Percentiles rank a stretch among this genome's conserved stretches.
Evolutionary conservation across 53 echinoderm and acorn worm species (phyloP).

Genomic region (Apostichopus leukothele): DNA sequence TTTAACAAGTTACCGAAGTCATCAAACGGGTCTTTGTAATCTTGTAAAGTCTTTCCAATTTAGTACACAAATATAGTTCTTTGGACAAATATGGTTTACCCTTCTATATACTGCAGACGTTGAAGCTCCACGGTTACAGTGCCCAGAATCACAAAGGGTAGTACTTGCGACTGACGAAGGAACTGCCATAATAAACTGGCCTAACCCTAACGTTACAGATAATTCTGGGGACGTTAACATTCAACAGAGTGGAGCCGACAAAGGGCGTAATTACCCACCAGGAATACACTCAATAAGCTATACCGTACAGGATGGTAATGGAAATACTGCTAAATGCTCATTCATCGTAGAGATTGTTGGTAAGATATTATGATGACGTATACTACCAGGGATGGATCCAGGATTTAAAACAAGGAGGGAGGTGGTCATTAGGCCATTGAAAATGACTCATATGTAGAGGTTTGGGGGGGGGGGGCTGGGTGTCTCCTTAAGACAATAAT

Average conservation of each 20-base stretch:
- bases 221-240: neutral
- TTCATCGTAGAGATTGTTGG: conserved; percentile 14
- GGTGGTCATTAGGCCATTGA: no score
- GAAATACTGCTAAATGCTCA: neutral
- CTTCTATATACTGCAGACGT: neutral
- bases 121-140: neutral
- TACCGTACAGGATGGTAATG: neutral
- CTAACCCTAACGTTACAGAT: neutral
- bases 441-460: no score
- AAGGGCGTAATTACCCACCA: neutral
- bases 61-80: no score
- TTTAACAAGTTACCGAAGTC: no score
- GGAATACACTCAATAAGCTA: conserved; percentile 13
- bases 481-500: neutral
- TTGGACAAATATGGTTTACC: no score
- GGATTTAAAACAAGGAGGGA: no score
- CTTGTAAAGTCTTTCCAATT: no score
- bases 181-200: neutral
- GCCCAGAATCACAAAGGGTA: conserved; percentile 17
- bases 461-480: neutral
- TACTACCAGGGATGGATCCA: neutral
- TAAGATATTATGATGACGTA: neutral
- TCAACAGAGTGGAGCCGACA: conserved; percentile 1
- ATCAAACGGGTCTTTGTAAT: no score
- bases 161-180: neutral